Percentiles rank a stretch among this genome's conserved stretches.
phyloP scores from a whole-genome alignment of 92 coral and sea anemone species.

The Scolanthus callimorphus region DNA sequence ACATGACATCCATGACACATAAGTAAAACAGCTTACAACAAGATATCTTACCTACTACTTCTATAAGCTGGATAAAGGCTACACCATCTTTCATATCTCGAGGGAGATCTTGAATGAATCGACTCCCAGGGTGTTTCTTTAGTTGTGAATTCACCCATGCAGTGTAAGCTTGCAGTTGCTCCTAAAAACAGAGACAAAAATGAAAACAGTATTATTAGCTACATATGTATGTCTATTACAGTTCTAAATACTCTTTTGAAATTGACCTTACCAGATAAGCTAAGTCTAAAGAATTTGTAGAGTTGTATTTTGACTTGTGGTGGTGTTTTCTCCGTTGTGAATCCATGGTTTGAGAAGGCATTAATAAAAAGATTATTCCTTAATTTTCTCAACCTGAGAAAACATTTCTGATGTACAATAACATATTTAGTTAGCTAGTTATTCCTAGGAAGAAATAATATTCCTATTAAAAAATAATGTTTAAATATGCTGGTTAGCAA shows the following conservation, averaged over 20 bases:
- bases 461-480: too few species aligned
- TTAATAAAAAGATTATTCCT: background rate
- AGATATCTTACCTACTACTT: slow-evolving; percentile 96
- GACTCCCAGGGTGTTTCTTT: slow-evolving; percentile 87
- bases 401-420: too few species aligned
- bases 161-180: slow-evolving; percentile 86
- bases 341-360: background rate
- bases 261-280: slow-evolving; percentile 27
- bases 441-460: too few species aligned
- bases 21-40: too few species aligned
- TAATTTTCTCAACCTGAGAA: too few species aligned
- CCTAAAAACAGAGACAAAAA: slow-evolving; percentile 36
- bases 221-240: background rate
- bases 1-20: too few species aligned
- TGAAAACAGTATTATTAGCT: background rate
- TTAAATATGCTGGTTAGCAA: too few species aligned
- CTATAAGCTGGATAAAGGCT: slow-evolving; percentile 88
- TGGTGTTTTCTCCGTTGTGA: background rate
- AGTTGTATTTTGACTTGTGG: background rate
- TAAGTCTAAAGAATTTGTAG: slow-evolving; percentile 19
- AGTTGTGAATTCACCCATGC: slow-evolving; percentile 99
- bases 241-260: background rate
- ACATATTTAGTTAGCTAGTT: too few species aligned
- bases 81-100: slow-evolving; percentile 96
- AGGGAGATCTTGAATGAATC: slow-evolving; percentile 83